Evolutionary conservation across 1,140 invertebrate species (phyloP), one percentile per base, ranked within the genome.

Genomic region (Brachionus calyciflorus): DNA sequence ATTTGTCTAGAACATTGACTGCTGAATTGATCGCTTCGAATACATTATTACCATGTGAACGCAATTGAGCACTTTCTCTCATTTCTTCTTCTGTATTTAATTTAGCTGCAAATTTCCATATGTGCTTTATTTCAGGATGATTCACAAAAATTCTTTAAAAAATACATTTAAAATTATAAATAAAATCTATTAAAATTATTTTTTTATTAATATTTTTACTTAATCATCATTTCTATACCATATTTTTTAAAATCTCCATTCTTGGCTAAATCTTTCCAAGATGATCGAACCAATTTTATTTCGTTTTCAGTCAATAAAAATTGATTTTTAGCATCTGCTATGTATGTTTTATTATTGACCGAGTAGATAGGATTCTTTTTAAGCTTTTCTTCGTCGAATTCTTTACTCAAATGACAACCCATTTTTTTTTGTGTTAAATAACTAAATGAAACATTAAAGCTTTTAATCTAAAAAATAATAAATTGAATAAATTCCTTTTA

Each of bases 61-160:
- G 37, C 14, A 73, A 40, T 40, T 73, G 69, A 1, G 46, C 19
- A 73, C 30, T 73, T 55, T 49, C 46, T 55, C 46, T 73, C 69
- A 73, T 73, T 17, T 73, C 69, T 14, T 73, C 69, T 51, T 73
- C 69, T 7, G 69, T 51, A 19, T 55, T 30, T 7, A 73, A 41
- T 26, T 51, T 73, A n/a, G 46, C 51, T 19, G 69, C 69, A 73
- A 73, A 73, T 33, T 73, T 73, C 69, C 69, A 73, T 7, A 73
- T 51, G 17, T 49, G 46, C 17, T 73, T 73, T 19, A 73, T 41
- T 14, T 73, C 44, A 7, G 69, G 69, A 51, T 73, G 21, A 24
- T 37, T 33, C 26, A 51, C 17, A 41, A 73, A 73, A 28, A 73
- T 49, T 41, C 69, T 73, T 0, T 28, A 73, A 41, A 33, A 51